A percentile compares a stretch with the other conserved stretches of the same genome.
Conservation (phyloP, 2,113 vertebrate species). For the Marmota monax region DNA sequence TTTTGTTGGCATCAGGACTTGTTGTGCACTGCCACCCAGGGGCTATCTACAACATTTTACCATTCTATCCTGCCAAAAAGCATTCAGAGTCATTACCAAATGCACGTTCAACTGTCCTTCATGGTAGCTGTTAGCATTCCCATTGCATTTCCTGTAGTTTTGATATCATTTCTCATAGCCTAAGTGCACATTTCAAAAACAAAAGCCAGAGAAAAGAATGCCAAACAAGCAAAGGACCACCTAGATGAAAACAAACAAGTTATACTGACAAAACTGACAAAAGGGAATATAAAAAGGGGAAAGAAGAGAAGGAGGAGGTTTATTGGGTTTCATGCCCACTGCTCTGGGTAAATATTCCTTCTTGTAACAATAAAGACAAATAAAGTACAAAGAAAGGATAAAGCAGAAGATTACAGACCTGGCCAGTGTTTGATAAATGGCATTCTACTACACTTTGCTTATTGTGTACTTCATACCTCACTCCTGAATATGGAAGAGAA, state of each 20-base stretch:
- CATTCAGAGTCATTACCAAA: constrained; percentile 78
- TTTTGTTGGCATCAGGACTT: constrained; percentile 80
- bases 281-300: not conserved
- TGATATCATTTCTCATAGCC: constrained; percentile 65
- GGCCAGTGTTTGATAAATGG: constrained; percentile 92
- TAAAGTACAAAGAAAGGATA: constrained; percentile 89
- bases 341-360: constrained; percentile 88
- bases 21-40: constrained; percentile 90
- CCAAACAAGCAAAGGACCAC: constrained; percentile 79
- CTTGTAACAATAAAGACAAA: constrained; percentile 90
- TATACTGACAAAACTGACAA: constrained; percentile 77
- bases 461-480: constrained; percentile 94
- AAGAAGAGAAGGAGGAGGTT: constrained; percentile 77
- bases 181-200: constrained; percentile 52
- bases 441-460: constrained; percentile 91
- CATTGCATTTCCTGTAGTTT: constrained; percentile 67
- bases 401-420: constrained; percentile 91
- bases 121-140: constrained; percentile 53
- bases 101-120: constrained; percentile 22
- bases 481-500: constrained; percentile 97
- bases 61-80: constrained; percentile 76
- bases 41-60: constrained; percentile 84
- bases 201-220: constrained; percentile 66
- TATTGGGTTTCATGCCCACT: constrained; percentile 84
- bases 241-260: constrained; percentile 83